Conservation (phyloP, 2,797 vertebrate genomes). For the Hybognathus amarus region DNA sequence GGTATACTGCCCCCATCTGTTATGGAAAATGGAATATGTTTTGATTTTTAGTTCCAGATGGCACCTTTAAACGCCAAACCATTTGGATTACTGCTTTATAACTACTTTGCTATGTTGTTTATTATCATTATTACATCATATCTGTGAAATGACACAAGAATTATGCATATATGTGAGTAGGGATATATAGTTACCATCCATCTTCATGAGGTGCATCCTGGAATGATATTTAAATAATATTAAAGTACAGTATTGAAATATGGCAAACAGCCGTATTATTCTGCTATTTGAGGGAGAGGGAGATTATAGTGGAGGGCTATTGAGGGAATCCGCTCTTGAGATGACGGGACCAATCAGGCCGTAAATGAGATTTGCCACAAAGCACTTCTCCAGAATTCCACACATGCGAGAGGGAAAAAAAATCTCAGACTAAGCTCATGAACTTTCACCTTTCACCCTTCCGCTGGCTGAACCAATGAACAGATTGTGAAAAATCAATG, state of each 20-base stretch:
- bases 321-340: conserved; percentile 17
- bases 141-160: neutral
- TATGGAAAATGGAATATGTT: no score
- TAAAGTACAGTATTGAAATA: neutral
- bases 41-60: no score
- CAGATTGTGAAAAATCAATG: conserved; percentile 90
- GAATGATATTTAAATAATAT: neutral
- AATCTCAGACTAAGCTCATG: conserved; percentile 82
- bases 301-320: neutral
- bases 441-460: conserved; percentile 87
- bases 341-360: conserved; percentile 57
- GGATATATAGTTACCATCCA: neutral
- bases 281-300: neutral
- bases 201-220: neutral
- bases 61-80: neutral
- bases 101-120: neutral
- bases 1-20: no score
- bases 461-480: conserved; percentile 85
- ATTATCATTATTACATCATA: neutral
- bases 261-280: neutral
- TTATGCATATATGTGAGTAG: neutral
- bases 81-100: neutral
- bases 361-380: conserved; percentile 84
- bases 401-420: conserved; percentile 62
- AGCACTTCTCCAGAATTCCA: conserved; percentile 82